These are phyloP conservation scores for Acromyrmex heyeri DNA, from an alignment of 1,140 invertebrate genomes.

Conservation along the genomic window DNA sequence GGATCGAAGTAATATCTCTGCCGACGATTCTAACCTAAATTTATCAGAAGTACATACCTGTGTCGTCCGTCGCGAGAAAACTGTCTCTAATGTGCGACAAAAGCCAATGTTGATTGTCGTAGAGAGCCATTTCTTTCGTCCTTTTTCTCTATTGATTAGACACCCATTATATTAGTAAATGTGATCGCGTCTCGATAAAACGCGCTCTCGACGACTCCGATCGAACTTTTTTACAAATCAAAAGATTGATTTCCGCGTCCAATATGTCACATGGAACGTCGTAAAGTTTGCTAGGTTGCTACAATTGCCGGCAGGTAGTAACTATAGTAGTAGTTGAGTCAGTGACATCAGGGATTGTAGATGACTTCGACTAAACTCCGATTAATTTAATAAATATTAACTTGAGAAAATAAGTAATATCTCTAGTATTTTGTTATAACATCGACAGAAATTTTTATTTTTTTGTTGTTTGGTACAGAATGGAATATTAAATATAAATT, in stretches of 20 bases:
- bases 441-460: neutral
- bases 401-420: neutral
- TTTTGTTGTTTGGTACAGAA: neutral
- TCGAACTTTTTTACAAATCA: constrained; percentile 23
- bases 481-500: no score
- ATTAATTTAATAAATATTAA: neutral
- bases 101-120: constrained; percentile 97
- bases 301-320: neutral
- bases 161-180: neutral
- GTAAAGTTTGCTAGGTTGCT: neutral
- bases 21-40: constrained; percentile 53
- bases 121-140: constrained; percentile 92
- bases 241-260: constrained; percentile 36
- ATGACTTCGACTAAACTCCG: neutral
- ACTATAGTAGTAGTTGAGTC: no score
- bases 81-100: constrained; percentile 97
- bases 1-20: no score
- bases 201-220: neutral
- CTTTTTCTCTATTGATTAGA: neutral
- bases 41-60: constrained; percentile 87
- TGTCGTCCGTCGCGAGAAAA: constrained; percentile 98
- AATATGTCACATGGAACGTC: neutral
- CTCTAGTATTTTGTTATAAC: neutral
- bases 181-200: neutral
- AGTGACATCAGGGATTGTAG: neutral